Evolutionary conservation across 2,888 invertebrate species (phyloP), one percentile per base, ranked within the genome.

Genomic region (Lissocephala sabroskyi): DNA sequence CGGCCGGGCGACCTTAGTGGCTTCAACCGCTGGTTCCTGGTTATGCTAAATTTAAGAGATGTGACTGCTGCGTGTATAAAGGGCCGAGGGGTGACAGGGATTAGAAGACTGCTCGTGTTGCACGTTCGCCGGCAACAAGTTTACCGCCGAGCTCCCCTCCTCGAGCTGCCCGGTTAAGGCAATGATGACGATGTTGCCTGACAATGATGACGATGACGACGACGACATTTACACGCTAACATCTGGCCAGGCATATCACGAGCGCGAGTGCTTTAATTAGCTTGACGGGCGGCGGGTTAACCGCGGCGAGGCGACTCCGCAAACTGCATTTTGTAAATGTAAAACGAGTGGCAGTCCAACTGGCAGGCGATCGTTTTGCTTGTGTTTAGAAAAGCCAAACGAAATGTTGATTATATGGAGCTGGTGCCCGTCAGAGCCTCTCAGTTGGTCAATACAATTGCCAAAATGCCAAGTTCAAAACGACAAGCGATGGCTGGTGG

Each of bases 11-110:
- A 65, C 71, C 71, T 68, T 64, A 61, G 56, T 55, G 4, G 29
- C 30, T 30, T 18, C 41, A n/a, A 33, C 36, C 43, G 40, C 33
- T 49, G 52, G 17, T 37, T 43, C 3, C 49, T 19, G 65, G 65
- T 71, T 71, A 71, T 68, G 68, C 71, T 71, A 68, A 68, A 68
- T 71, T 68, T 68, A 68, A 71, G 71, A 64, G 52, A 67, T 71
- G 67, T 65, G 63, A 1, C 16, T 37, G 37, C 18, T 10, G 63
- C 23, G 7, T 10, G 35, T n/a, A n/a, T n/a, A n/a, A n/a, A n/a
- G 16, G 14, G 35, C 65, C 50, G 67, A 71, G n/a, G n/a, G n/a
- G n/a, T n/a, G n/a, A n/a, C n/a, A n/a, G n/a, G n/a, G 68, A 68
- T 68, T 68, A 68, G 71, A 71, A 64, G 58, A 65, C 56, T 52